Base-by-base conservation (phyloP, 92 coral and sea anemone species). In the Galaxea fascicularis region DNA sequence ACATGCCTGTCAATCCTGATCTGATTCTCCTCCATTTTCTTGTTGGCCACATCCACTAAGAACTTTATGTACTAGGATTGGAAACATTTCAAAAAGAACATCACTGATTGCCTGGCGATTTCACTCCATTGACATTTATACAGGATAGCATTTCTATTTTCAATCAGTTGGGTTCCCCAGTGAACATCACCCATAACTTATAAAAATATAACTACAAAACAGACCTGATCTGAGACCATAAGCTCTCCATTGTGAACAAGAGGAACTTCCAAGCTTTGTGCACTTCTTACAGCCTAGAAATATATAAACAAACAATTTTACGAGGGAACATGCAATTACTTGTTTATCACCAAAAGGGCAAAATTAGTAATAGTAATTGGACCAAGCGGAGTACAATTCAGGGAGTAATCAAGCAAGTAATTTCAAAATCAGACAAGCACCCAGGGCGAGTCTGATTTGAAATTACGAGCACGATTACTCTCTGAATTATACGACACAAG, bases 261-360 rank as follows among this genome's bases (percentile, higher is more conserved):
- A 12, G 96, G 96, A 3, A 90, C 94, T 53, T 93, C 96, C 47
- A 93, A 71, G 77, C 89, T 89, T 68, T 90, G 96, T 13, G 96
- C 85, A 39, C 96, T 88, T 78, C 96, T 85, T 17, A 93, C 92
- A 18, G 79, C 93, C 96, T 93, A 75, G 8, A 79, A 44, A 8
- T n/a, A n/a, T n/a, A 47, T 58, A 14, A 15, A 21, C 26, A 62
- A 49, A 45, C 6, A 46, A 15, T 9, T 15, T 4, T 35, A 13
- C 1, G 0, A 30, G 4, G 45, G 4, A n/a, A n/a, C n/a, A n/a
- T n/a, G n/a, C n/a, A n/a, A n/a, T n/a, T n/a, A n/a, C n/a, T n/a
- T n/a, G n/a, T n/a, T n/a, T n/a, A n/a, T n/a, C n/a, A n/a, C n/a
- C n/a, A n/a, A n/a, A n/a, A n/a, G n/a, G n/a, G n/a, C n/a, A n/a